phyloP scores from a whole-genome alignment of 2,113 vertebrate species.

The Glaucidium brasilianum region DNA sequence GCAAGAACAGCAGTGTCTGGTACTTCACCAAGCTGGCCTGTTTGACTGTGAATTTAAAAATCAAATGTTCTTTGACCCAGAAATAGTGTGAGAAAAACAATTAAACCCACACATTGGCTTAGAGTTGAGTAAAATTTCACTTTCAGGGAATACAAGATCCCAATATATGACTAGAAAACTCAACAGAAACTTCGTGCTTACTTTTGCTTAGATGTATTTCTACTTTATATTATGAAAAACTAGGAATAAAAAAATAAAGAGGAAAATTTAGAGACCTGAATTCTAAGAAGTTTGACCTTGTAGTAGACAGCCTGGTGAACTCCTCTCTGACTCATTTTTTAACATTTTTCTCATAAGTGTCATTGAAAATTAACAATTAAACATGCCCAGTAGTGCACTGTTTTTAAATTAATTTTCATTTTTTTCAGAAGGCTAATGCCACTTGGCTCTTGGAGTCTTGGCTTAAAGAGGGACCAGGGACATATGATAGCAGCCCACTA shows the following conservation, averaged over 20 bases:
- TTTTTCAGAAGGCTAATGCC: neutral
- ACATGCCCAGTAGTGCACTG: neutral
- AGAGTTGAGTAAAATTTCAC: neutral
- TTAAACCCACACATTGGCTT: neutral
- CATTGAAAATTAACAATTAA: neutral
- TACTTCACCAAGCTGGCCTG: neutral
- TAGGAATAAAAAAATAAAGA: neutral
- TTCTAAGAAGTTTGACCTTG: neutral
- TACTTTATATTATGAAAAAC: neutral
- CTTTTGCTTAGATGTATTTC: neutral
- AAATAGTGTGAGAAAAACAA: neutral
- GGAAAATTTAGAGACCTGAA: neutral
- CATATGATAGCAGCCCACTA: neutral
- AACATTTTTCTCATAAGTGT: neutral
- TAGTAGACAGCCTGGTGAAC: neutral
- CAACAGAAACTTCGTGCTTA: neutral
- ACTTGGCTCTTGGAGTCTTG: neutral
- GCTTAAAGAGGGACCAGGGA: neutral
- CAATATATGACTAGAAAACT: neutral
- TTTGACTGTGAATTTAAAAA: neutral
- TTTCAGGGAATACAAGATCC: neutral
- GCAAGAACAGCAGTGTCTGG: neutral
- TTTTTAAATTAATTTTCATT: neutral
- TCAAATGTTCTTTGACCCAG: neutral
- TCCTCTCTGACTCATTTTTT: neutral